Percentiles rank a stretch among this genome's conserved stretches.
phyloP scores from a whole-genome alignment of 2,113 vertebrate genomes.

The Mesembrinibis cayennensis region DNA sequence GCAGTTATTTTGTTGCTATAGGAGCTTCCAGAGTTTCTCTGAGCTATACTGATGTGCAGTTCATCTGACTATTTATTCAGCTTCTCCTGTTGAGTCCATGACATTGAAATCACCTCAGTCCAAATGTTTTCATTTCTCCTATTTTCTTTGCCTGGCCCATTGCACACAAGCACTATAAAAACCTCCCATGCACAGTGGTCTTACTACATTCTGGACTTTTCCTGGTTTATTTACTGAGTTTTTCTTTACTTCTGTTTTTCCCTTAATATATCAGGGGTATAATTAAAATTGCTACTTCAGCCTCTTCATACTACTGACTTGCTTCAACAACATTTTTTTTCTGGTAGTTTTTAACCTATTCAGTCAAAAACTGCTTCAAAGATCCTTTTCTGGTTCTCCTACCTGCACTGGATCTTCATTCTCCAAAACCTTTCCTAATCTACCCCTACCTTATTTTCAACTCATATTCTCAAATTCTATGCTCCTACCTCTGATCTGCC shows the following conservation, averaged over 20 bases:
- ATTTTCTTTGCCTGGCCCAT: neutral
- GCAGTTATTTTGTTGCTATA: neutral
- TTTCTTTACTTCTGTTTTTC: neutral
- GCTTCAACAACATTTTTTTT: neutral
- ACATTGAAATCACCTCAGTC: neutral
- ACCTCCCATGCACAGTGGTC: neutral
- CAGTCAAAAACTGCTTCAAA: neutral
- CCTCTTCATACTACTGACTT: neutral
- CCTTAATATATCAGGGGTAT: neutral
- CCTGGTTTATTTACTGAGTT: neutral
- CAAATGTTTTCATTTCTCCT: neutral
- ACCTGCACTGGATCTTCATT: neutral
- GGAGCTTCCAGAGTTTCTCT: neutral
- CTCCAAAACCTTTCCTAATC: neutral
- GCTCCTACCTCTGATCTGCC: neutral
- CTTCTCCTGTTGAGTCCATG: neutral
- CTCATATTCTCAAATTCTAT: neutral
- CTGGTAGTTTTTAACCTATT: neutral
- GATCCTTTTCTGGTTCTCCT: neutral
- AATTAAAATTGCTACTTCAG: neutral
- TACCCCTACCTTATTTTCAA: neutral
- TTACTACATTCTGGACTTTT: neutral
- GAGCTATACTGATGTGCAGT: neutral
- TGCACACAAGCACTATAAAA: neutral
- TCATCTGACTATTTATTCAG: neutral